These are phyloP conservation scores for Lytechinus pictus DNA, from an alignment of 35 echinoderm and acorn worm species.

Conservation along the genomic window DNA sequence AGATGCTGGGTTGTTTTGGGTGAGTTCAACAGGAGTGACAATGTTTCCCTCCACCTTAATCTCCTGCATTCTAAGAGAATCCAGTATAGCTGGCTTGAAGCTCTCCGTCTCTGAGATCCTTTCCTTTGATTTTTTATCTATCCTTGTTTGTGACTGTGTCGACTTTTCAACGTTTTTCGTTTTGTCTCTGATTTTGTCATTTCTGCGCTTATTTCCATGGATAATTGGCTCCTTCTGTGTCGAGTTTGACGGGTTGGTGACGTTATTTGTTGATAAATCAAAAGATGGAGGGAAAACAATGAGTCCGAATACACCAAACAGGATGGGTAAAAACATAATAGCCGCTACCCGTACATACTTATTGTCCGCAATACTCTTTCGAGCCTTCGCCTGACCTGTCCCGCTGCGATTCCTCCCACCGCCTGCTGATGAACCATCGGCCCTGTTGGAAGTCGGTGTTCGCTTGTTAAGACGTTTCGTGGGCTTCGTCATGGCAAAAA, in stretches of 20 bases:
- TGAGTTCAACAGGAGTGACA: slow-evolving; percentile 1
- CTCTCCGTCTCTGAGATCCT: neutral
- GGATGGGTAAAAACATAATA: slow-evolving; percentile 9
- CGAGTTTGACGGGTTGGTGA: neutral
- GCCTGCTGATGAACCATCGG: neutral
- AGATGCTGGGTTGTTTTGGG: neutral
- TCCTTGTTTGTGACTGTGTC: neutral
- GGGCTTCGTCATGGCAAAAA: neutral
- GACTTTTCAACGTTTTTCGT: neutral
- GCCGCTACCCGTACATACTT: neutral
- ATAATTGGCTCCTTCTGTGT: neutral
- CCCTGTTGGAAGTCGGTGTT: neutral
- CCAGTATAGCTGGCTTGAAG: slow-evolving; percentile 24
- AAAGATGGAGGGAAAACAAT: slow-evolving; percentile 38
- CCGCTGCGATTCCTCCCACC: neutral
- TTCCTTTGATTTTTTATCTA: neutral
- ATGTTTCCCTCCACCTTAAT: slow-evolving; percentile 2
- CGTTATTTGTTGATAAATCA: neutral
- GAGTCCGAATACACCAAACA: slow-evolving; percentile 46
- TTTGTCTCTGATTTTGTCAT: slow-evolving; percentile 13
- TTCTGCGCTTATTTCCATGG: neutral
- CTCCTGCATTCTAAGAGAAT: slow-evolving; percentile 22
- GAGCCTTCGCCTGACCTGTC: neutral
- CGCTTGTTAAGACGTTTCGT: neutral
- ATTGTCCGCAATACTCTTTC: neutral